These are phyloP conservation scores for Habropoda laboriosa DNA, from an alignment of 1,140 invertebrate genomes.

Conservation along the genomic window DNA sequence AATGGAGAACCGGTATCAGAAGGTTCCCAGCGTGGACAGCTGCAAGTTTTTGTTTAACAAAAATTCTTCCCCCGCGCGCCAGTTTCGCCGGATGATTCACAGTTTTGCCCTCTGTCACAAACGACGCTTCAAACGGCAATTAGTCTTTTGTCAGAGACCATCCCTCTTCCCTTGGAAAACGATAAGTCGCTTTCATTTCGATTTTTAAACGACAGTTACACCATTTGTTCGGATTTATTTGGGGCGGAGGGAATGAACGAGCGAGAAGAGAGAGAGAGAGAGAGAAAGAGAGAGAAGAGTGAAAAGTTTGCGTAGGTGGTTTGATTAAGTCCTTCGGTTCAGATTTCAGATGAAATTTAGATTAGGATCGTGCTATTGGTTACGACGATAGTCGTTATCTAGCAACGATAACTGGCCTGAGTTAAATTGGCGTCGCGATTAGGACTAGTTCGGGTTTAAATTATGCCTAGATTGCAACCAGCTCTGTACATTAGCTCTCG, in stretches of 20 bases:
- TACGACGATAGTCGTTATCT: neutral
- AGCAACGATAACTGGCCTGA: neutral
- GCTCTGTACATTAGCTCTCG: neutral
- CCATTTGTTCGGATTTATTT: too few relatives aligned
- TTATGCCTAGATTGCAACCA: neutral
- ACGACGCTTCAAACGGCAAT: too few relatives aligned
- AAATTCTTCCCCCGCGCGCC: neutral
- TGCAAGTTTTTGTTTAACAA: neutral
- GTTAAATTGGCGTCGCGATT: slow-evolving; percentile 13
- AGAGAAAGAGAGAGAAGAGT: too few relatives aligned
- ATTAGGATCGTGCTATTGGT: neutral
- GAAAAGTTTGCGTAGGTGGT: neutral
- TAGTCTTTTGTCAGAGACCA: too few relatives aligned
- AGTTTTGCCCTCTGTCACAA: too few relatives aligned
- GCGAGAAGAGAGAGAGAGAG: too few relatives aligned
- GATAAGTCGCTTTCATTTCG: too few relatives aligned
- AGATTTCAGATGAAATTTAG: neutral
- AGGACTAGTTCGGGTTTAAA: neutral
- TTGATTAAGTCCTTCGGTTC: neutral
- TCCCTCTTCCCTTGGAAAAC: too few relatives aligned
- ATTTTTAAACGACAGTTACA: too few relatives aligned
- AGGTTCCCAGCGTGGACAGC: neutral
- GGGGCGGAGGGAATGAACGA: too few relatives aligned
- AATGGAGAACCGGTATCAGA: too few relatives aligned
- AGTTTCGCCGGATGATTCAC: too few relatives aligned